Base-by-base conservation (phyloP, 2,888 invertebrate species). In the Latrodectus elegans region DNA sequence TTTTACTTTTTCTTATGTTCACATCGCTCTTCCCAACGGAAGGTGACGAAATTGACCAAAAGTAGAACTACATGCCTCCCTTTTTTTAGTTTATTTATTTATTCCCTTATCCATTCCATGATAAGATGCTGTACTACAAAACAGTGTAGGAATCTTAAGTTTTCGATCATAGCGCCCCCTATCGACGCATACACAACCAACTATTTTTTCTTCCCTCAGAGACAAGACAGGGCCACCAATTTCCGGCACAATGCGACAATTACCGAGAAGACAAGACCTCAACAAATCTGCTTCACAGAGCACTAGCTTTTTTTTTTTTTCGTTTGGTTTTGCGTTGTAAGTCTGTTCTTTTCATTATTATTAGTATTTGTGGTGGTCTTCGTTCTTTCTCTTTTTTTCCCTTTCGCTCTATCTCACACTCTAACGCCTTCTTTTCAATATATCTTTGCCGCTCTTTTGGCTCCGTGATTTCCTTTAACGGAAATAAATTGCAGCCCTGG, bases 21-120 rank as follows among this genome's bases (percentile, higher is more conserved):
- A 38, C 38, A 38, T 38, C 38, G 38, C 38, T 4, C 38, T 38
- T 70, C n/a, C 60, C n/a, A 68, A 17, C 22, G 12, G 26, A 68
- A 86, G 80, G 81, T 87, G 81, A 72, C 86, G 73, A 87, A 87
- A 87, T 81, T 81, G 86, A 87, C 86, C 81, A 81, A 87, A 81
- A 73, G 82, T 38, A 65, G 72, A 77, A n/a, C 53, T 53, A 67
- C 68, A 22, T 68, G 55, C 73, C 67, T 67, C 17, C 51, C 15
- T n/a, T 55, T 80, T 71, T 68, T 65, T 53, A 10, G 9, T 60
- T 72, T 87, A 68, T 77, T 81, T 86, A 80, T 80, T 86, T 80
- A 68, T 79, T 85, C 80, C 75, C 76, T 81, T 80, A 80, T 75
- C 71, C 75, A 85, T 72, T 78, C 72, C 6, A 51, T 11, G 67